Base-by-base conservation (phyloP, 1,140 invertebrate genomes). In the Zaprionus vittiger region DNA sequence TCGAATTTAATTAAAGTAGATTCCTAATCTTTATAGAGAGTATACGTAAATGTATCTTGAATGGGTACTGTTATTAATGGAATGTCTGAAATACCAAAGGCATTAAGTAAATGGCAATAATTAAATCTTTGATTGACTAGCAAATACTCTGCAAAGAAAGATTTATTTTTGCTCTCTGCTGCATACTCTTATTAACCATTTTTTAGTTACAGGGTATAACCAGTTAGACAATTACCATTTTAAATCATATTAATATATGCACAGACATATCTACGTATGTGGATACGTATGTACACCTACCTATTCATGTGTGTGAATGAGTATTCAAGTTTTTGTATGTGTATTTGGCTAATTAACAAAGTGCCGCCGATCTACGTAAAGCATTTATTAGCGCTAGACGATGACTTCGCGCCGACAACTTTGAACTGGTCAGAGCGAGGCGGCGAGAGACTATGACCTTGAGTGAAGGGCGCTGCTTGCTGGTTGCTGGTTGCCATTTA, bases 381-480 rank as follows among this genome's bases (percentile, higher is more conserved):
- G 55, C 65, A 80, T 86, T 79, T 77, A 72, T 85, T 82, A 76
- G 73, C 80, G 77, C 65, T 73, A 83, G 77, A 83, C 80, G 61
- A 57, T 79, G 64, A 83, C 66, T 79, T 83, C 38, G 67, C 64
- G 47, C 34, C 28, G 38, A 61, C 77, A 80, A 83, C 70, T 83
- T 83, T 83, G 66, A 87, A 75, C 77, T 83, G 80, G 77, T 66
- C 77, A 47, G 41, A 47, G n/a, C 31, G 31, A 34, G 72, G 56
- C 52, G 65, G 47, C 20, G 81, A 65, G 55, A 67, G 74, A 76
- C 66, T 79, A 66, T 87, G 80, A 86, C 83, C 83, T 86, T 86
- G 83, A 37, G 12, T 83, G 83, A 86, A 86, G 83, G 83, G 83
- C 83, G 82, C 69, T 72, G 77, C 73, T 74, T 67, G 80, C 41